Conservation (phyloP, 2,888 invertebrate species). For the Drosophila suboccidentalis region DNA sequence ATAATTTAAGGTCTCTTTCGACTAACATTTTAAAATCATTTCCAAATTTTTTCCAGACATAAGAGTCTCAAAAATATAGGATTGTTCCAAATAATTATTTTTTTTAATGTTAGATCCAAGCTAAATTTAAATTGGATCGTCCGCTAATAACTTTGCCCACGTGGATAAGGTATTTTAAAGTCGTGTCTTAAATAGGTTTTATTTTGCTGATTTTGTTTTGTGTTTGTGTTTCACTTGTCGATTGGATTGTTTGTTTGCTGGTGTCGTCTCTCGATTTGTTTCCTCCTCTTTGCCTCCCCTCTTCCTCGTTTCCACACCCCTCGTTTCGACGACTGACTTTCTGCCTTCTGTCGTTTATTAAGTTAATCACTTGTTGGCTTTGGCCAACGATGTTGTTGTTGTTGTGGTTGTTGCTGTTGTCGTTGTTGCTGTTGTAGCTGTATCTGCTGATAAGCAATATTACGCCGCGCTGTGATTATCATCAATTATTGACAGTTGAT, state of each 20-base stretch:
- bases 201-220: constrained; percentile 22
- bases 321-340: neutral
- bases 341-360: constrained; percentile 45
- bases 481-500: constrained; percentile 74
- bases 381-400: constrained; percentile 16
- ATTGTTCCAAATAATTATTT: too few species aligned
- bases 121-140: neutral
- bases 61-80: too few species aligned
- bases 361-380: constrained; percentile 54
- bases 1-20: too few species aligned
- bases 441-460: constrained; percentile 57
- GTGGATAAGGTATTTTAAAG: constrained; percentile 30
- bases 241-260: constrained; percentile 40
- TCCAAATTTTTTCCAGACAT: too few species aligned
- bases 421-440: constrained; percentile 25
- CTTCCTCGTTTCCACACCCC: neutral
- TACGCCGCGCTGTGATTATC: constrained; percentile 64
- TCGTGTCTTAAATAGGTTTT: neutral
- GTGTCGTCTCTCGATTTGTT: constrained; percentile 32
- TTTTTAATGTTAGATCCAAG: too few species aligned
- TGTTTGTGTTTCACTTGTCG: constrained; percentile 47
- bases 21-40: too few species aligned
- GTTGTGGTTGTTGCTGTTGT: constrained; percentile 20
- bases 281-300: constrained; percentile 1
- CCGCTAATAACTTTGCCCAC: neutral